Evolutionary conservation across 2,113 vertebrate species (phyloP), one percentile per base, ranked within the genome.

Genomic region (Campylomormyrus numenius): DNA sequence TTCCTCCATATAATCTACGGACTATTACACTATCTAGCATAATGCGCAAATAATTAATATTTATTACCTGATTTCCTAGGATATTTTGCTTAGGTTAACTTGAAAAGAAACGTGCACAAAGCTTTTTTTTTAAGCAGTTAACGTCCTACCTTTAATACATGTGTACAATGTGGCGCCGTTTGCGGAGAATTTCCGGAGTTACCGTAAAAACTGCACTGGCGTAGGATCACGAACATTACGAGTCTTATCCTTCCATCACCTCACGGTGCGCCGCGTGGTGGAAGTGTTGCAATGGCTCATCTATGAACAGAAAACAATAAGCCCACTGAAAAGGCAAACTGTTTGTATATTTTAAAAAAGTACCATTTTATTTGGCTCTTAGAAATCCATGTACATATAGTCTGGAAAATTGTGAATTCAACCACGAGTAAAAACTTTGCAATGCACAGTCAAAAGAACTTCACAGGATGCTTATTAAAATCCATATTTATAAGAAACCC

Each of bases 271-370:
- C 70, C 15, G 13, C 70, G 27, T 77, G 70, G n/a, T 66, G n/a
- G n/a, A 77, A 77, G 70, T 77, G 70, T 77, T 39, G 70, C 70
- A 77, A 39, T 77, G 70, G 70, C 66, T 74, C 66, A 74, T 74
- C 66, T 17, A 74, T 31, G 13, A 35, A 35, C 31, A 77, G 27
- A 77, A 77, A 39, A 39, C 70, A 39, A 66, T 66, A 66, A 3
- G n/a, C 10, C 62, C 27, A 11, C 35, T 80, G 15, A 80, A 17
- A 42, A 39, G 35, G 5, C n/a, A 70, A 70, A 27, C 35, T 42
- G 6, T 42, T 80, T 42, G 17, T 39, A 19, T 80, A 42, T 80
- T n/a, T 56, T 56, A 0, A 35, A 42, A 35, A 11, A 8, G 15
- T 39, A 11, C 62, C n/a, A 42, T 42, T 13, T 80, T 2, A 80